These are phyloP conservation scores for Platycheirus rosarum DNA, from an alignment of 2,888 invertebrate genomes.

Conservation along the genomic window DNA sequence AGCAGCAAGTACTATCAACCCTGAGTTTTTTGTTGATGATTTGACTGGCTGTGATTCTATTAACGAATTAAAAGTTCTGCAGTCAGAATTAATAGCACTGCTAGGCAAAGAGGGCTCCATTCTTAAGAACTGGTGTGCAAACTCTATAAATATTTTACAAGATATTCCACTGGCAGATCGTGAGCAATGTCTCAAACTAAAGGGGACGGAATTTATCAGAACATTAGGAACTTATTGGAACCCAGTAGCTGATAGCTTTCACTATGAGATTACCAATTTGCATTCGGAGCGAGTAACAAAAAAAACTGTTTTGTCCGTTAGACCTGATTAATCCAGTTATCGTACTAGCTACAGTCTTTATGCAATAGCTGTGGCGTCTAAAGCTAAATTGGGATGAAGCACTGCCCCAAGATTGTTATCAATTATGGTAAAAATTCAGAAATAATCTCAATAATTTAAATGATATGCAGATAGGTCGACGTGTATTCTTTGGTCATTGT, in stretches of 20 bases:
- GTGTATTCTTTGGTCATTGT: background rate
- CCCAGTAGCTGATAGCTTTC: conserved; percentile 13
- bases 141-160: conserved; percentile 19
- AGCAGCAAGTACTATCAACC: too few species aligned
- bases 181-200: conserved; percentile 9
- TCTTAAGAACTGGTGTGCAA: conserved; percentile 33
- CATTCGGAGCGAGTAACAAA: background rate
- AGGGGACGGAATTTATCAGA: background rate
- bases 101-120: conserved; percentile 22
- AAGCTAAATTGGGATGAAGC: conserved; percentile 22
- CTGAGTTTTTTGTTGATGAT: conserved; percentile 25
- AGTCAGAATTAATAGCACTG: conserved; percentile 23
- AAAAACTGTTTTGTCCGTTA: background rate
- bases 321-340: conserved; percentile 6
- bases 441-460: background rate
- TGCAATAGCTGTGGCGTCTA: conserved; percentile 25
- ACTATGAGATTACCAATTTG: background rate
- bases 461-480: too few species aligned
- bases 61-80: conserved; percentile 12
- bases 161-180: conserved; percentile 16
- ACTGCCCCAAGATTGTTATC: conserved; percentile 4
- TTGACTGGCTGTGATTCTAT: conserved; percentile 22
- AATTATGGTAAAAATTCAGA: background rate
- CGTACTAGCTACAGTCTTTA: conserved; percentile 7
- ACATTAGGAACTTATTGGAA: conserved; percentile 21